Conservation (phyloP, 1,140 invertebrate genomes). For the Pinna nobilis region DNA sequence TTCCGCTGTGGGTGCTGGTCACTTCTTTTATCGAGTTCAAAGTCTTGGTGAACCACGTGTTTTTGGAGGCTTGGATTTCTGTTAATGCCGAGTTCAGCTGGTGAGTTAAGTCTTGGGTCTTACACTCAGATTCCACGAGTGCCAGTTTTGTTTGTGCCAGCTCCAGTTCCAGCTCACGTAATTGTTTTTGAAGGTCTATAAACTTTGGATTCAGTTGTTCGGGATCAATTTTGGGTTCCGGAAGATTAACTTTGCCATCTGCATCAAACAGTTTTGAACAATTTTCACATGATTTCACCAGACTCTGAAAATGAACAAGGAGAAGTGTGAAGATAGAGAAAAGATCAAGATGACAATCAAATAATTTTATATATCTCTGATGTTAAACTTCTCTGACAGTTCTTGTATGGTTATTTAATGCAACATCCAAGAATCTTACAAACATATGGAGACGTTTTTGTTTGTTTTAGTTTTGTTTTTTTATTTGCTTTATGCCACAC, state of each 20-base stretch:
- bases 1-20: constrained; percentile 57
- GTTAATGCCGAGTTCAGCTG: constrained; percentile 88
- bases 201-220: constrained; percentile 59
- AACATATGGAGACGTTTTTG: too few relatives aligned
- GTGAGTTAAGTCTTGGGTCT: constrained; percentile 93
- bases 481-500: too few relatives aligned
- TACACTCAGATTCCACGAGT: constrained; percentile 96
- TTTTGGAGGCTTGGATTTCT: constrained; percentile 86
- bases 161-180: constrained; percentile 95
- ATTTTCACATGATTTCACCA: constrained; percentile 65
- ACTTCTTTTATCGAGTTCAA: constrained; percentile 83
- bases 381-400: too few relatives aligned
- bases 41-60: constrained; percentile 93
- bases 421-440: too few relatives aligned
- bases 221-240: constrained; percentile 54
- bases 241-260: constrained; percentile 63
- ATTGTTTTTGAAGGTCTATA: constrained; percentile 75
- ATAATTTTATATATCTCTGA: too few relatives aligned
- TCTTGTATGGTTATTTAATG: too few relatives aligned
- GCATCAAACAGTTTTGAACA: constrained; percentile 67
- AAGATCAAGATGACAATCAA: too few relatives aligned
- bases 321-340: too few relatives aligned
- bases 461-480: too few relatives aligned
- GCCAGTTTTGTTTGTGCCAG: constrained; percentile 97
- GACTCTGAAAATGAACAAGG: constrained; percentile 47